These are phyloP conservation scores for Cyrtonyx montezumae DNA, from an alignment of 2,113 vertebrate species.

Conservation along the genomic window DNA sequence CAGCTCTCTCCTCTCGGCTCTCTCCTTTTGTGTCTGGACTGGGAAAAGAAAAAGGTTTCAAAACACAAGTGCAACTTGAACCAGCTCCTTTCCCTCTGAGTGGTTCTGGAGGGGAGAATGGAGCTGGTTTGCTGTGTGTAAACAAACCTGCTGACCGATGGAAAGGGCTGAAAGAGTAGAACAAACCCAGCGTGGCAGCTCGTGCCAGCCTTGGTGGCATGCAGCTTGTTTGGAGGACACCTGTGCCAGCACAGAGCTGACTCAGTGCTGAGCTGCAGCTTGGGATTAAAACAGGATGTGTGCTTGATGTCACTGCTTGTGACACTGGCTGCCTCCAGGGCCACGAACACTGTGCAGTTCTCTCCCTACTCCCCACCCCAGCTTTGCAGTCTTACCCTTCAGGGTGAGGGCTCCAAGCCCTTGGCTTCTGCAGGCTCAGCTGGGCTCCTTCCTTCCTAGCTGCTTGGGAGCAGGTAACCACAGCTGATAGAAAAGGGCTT, in stretches of 20 bases:
- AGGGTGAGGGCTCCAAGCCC: not conserved
- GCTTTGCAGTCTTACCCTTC: fast-evolving
- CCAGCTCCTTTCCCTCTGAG: not conserved
- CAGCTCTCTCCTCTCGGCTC: not conserved
- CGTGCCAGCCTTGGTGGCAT: not conserved
- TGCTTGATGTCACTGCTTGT: fast-evolving
- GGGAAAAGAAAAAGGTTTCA: not conserved
- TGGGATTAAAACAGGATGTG: fast-evolving
- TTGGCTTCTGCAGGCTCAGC: not conserved
- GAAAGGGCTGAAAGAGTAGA: not conserved
- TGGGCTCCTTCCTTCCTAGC: not conserved
- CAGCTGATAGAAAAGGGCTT: not conserved
- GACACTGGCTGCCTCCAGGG: fast-evolving
- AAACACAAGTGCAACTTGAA: fast-evolving
- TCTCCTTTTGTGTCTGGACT: not conserved
- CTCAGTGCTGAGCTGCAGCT: fast-evolving
- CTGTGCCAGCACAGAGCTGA: not conserved
- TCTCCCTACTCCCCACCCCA: fast-evolving
- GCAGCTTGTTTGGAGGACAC: not conserved
- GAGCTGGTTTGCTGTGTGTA: fast-evolving
- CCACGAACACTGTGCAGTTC: fast-evolving
- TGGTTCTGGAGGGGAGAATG: not conserved
- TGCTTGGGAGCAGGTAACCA: fast-evolving
- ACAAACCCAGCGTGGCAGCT: not conserved
- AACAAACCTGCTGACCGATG: not conserved